Evolutionary conservation across 2,113 vertebrate genomes (phyloP), one percentile per base, ranked within the genome.

Genomic region (Chaenogobius annularis): DNA sequence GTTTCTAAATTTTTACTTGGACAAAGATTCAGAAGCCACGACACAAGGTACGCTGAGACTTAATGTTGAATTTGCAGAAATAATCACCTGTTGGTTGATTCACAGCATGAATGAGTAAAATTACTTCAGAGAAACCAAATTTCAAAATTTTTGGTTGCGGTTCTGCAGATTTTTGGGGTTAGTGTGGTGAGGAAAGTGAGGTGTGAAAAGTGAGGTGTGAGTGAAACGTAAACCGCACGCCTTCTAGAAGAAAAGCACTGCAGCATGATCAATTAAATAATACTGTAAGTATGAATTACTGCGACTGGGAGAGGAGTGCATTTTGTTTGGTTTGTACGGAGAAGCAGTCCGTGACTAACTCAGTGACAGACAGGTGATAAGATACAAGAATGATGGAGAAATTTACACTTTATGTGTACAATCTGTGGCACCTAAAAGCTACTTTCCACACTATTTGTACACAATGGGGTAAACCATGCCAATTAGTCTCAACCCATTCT

Each of bases 1-100:
- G 8, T 8, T n/a, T 8, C 44, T 12, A 12, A 46, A 46, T 10
- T 46, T 46, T 46, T 13, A 46, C 44, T 46, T 46, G 44, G 7
- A 52, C 50, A 52, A 17, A 50, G 15, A n/a, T 52, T 54, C n/a
- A 19, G 12, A 58, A 14, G 22, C 20, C 10, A 22, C 0, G 9
- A 12, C 54, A 55, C 54, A 58, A 58, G 22, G 55, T 56, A 31
- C 19, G 2, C 19, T 12, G 46, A 43, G 59, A 19, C 31, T 19
- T 26, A 17, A 43, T 11, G 37, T 64, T 22, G 13, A 65, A 43
- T 10, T 61, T 52, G 11, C 23, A 37, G 23, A 35, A 58, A 77
- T 37, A 66, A 59, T 74, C 23, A 70, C 52, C 55, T 63, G n/a
- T 64, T 69, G 26, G 69, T 65, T 68, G 17, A 68, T 26, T 64